phyloP scores from a whole-genome alignment of 2,888 invertebrate genomes.

The Gandaritis pyraliata region DNA sequence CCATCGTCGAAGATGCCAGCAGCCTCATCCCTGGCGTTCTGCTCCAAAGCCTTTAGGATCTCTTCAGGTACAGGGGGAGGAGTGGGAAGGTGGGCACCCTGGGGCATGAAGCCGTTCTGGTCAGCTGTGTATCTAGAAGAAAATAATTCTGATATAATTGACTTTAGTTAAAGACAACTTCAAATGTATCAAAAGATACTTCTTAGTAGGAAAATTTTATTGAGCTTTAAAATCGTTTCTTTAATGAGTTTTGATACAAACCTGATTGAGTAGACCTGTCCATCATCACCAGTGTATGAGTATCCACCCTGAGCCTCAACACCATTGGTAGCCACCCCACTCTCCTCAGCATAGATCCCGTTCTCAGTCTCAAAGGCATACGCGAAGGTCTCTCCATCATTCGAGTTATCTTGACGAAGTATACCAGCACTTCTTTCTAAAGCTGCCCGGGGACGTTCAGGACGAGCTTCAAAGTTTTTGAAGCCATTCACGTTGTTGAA shows the following conservation, averaged over 20 bases:
- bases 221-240: too few species aligned
- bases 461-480: slow-evolving; percentile 44
- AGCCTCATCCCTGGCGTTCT: slow-evolving; percentile 76
- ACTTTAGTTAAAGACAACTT: neutral
- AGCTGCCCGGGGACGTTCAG: slow-evolving; percentile 69
- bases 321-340: slow-evolving; percentile 72
- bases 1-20: slow-evolving; percentile 78
- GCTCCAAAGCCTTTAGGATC: slow-evolving; percentile 70
- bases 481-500: slow-evolving; percentile 42
- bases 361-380: slow-evolving; percentile 76
- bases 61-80: slow-evolving; percentile 75
- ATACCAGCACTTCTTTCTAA: slow-evolving; percentile 73
- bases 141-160: neutral
- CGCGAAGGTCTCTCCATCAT: slow-evolving; percentile 71
- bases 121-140: slow-evolving; percentile 72
- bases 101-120: slow-evolving; percentile 74
- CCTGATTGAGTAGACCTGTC: slow-evolving; percentile 72
- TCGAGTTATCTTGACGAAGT: slow-evolving; percentile 68
- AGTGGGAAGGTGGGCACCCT: slow-evolving; percentile 76
- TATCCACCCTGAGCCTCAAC: slow-evolving; percentile 74
- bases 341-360: slow-evolving; percentile 74
- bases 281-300: slow-evolving; percentile 77
- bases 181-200: too few species aligned
- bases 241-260: slow-evolving; percentile 38
- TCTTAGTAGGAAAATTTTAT: too few species aligned